Conservation (phyloP, 2,113 vertebrate genomes). For the Cyphomyrus discorhynchus region DNA sequence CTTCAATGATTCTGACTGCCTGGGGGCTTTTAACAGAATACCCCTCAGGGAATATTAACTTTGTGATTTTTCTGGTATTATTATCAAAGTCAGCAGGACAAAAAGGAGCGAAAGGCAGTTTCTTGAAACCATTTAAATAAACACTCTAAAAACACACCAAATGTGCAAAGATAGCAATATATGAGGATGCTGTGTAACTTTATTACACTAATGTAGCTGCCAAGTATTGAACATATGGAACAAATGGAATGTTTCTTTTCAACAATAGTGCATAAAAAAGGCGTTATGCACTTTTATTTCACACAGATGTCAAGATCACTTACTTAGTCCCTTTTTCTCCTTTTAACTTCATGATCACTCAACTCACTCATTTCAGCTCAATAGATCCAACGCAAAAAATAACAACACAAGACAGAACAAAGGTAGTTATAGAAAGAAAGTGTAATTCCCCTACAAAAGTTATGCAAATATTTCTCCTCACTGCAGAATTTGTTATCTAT, state of each 20-base stretch:
- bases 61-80: background rate
- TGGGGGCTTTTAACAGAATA: background rate
- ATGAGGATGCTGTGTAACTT: background rate
- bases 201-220: background rate
- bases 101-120: background rate
- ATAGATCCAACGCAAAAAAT: background rate
- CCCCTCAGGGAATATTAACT: background rate
- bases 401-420: background rate
- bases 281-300: background rate
- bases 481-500: background rate
- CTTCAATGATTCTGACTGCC: background rate
- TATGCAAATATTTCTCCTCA: background rate
- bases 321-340: background rate
- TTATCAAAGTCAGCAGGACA: background rate
- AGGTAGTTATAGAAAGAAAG: background rate
- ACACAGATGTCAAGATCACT: background rate
- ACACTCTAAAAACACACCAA: background rate
- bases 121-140: background rate
- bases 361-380: background rate
- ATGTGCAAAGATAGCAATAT: background rate
- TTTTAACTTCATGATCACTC: background rate
- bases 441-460: background rate
- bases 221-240: background rate
- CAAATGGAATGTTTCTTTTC: background rate
- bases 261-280: background rate